Evolutionary conservation across 2,888 invertebrate genomes (phyloP).

Genomic region (Limnephilus lunatus): DNA sequence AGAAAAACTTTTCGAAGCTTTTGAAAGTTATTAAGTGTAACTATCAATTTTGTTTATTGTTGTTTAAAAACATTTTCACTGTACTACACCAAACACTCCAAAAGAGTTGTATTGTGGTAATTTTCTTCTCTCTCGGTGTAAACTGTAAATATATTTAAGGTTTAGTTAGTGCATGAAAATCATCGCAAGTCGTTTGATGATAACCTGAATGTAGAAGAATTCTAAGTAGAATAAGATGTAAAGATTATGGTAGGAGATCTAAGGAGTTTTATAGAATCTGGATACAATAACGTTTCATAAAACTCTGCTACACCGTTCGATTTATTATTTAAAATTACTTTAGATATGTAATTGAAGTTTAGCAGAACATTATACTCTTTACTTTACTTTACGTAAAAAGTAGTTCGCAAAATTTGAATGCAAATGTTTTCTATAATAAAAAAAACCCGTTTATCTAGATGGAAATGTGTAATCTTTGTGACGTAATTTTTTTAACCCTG

Average conservation of each 20-base stretch:
- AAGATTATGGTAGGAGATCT: background rate
- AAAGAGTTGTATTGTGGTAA: background rate
- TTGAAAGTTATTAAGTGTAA: background rate
- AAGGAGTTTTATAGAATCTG: background rate
- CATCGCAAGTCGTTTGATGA: constrained; percentile 45
- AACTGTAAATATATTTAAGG: constrained; percentile 9
- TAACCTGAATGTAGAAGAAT: constrained; percentile 57
- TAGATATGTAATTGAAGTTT: background rate
- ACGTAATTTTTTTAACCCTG: too few species aligned
- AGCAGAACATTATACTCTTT: background rate
- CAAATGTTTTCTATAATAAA: background rate
- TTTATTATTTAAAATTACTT: background rate
- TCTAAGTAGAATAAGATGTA: constrained; percentile 46
- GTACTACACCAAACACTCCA: background rate
- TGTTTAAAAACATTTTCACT: background rate
- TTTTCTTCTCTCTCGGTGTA: background rate
- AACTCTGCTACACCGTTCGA: background rate
- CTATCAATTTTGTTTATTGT: background rate
- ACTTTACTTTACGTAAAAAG: background rate
- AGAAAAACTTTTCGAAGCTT: background rate
- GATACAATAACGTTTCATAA: background rate
- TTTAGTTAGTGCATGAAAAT: constrained; percentile 39
- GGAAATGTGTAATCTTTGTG: background rate
- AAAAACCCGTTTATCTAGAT: background rate
- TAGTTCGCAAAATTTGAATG: background rate